Conservation (phyloP, 2,888 invertebrate genomes). For the Himalopsyche anomala region DNA sequence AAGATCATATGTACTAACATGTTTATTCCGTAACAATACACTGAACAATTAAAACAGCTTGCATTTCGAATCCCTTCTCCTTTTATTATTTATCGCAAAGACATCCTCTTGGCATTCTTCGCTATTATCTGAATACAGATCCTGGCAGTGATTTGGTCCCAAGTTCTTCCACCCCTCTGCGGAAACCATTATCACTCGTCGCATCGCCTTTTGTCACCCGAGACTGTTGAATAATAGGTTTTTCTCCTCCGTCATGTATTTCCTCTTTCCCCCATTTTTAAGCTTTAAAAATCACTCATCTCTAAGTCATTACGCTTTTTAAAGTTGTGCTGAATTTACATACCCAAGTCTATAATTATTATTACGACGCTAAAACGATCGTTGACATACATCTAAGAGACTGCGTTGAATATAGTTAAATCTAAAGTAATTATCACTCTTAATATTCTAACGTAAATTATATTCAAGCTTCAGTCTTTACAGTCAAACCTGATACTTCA, state of each 20-base stretch:
- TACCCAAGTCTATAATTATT: neutral
- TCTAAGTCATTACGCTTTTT: constrained; percentile 15
- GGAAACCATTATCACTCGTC: constrained; percentile 21
- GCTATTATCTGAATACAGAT: constrained; percentile 36
- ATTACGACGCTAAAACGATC: neutral
- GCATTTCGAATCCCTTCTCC: too few species aligned
- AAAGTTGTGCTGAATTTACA: constrained; percentile 5
- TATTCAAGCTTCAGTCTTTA: too few species aligned
- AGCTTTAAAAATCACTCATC: constrained; percentile 4
- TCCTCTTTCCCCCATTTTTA: constrained; percentile 1
- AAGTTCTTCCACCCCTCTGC: neutral
- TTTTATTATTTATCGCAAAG: neutral
- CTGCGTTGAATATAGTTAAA: too few species aligned
- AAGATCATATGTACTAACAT: too few species aligned
- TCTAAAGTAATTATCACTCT: too few species aligned
- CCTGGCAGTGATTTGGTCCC: constrained; percentile 22
- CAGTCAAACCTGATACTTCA: too few species aligned
- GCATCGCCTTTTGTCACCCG: neutral
- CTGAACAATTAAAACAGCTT: too few species aligned
- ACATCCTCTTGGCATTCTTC: neutral
- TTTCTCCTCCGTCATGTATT: neutral
- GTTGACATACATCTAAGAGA: too few species aligned
- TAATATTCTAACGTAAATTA: too few species aligned
- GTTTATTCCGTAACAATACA: too few species aligned
- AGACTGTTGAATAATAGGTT: constrained; percentile 35